Conservation (phyloP, 2,888 invertebrate species). For the Lepidocyrtoides sp. region DNA sequence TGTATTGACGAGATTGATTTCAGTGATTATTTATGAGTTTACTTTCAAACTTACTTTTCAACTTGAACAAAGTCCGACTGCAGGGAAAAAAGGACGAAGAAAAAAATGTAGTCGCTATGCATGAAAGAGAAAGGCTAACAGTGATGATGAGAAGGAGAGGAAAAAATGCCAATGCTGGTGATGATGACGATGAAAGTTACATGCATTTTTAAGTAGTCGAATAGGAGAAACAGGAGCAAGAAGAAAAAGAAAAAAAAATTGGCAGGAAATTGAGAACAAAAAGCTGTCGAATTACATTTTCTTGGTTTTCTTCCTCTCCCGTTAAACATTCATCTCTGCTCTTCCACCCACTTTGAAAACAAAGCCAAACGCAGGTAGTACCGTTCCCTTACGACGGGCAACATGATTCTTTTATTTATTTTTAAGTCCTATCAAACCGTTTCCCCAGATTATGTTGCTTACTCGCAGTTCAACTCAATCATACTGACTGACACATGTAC, state of each 20-base stretch:
- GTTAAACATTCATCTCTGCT: neutral
- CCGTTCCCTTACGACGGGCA: no score
- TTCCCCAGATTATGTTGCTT: no score
- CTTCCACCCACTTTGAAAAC: neutral
- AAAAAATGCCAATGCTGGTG: no score
- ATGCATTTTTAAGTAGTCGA: neutral
- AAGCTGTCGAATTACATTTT: conserved; percentile 66
- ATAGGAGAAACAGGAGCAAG: no score
- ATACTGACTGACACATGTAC: no score
- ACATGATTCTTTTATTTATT: no score
- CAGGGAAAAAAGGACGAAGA: neutral
- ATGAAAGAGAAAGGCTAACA: neutral
- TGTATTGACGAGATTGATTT: conserved; percentile 80
- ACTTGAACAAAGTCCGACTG: conserved; percentile 9
- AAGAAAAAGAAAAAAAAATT: neutral
- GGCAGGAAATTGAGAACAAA: conserved; percentile 60
- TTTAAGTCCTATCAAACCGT: no score
- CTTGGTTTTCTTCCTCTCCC: neutral
- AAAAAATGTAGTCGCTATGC: neutral
- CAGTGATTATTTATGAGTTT: conserved; percentile 81
- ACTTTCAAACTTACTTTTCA: conserved; percentile 70
- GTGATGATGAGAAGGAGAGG: neutral
- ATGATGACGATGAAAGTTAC: conserved; percentile 3
- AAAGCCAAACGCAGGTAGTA: no score
- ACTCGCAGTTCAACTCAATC: no score